Evolutionary conservation across 2,113 vertebrate species (phyloP), one percentile per base, ranked within the genome.

Genomic region (Turdus rufiventris): DNA sequence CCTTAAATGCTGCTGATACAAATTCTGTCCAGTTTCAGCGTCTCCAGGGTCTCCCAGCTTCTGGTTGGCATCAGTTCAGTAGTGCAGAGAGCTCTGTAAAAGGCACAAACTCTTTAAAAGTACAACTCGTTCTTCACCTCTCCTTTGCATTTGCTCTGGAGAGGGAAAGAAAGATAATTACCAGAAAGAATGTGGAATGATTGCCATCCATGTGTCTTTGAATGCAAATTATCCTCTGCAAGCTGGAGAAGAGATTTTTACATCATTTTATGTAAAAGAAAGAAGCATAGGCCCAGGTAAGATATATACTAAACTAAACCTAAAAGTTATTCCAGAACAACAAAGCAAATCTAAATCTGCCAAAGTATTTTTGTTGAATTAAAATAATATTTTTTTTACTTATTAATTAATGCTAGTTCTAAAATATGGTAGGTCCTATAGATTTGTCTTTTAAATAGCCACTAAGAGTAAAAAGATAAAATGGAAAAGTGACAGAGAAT

Each of bases 381-480:
- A 48, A 88, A 95, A 50, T 34, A 88, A 38, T 18, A 15, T 33
- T 72, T 85, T 94, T 94, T 92, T 68, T 38, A 36, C n/a, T 34
- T 51, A 88, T 80, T 90, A 85, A 66, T 88, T 80, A 58, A 67
- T 76, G 33, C 20, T 66, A 40, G 2, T 12, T 78, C 23, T 61
- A 62, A 42, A 56, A 18, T 83, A 53, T 48, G 19, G 58, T 43
- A 29, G 13, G 33, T 47, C 18, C 71, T 80, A 62, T 83, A 74
- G 79, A 73, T 80, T 73, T 90, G 15, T 50, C 60, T 95, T 89
- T 88, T 88, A 94, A 93, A 90, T n/a, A 80, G 34, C 33, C 24
- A 88, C 79, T 93, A 94, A 18, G 14, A 43, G 2, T 34, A 86
- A 80, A 93, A 95, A 88, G 45, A 95, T 66, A 85, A 88, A 95